Base-by-base conservation (phyloP, 1,140 invertebrate species). In the Macrocentrus cingulum region DNA sequence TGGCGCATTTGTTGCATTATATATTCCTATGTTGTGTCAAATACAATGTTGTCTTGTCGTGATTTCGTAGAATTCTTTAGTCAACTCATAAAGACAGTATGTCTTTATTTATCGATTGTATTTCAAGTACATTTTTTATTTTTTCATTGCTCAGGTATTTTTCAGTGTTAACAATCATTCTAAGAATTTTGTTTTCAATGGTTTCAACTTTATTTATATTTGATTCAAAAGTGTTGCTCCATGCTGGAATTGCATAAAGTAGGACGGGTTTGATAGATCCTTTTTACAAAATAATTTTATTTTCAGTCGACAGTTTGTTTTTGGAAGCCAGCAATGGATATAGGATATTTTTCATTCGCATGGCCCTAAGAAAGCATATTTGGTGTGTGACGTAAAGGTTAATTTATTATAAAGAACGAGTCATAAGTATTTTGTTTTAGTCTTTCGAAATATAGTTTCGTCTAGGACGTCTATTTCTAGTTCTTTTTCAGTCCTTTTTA, bases 261-360 rank as follows among this genome's bases (percentile, higher is more conserved):
- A 56, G 9, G 9, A 56, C 18, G 0, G 42, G 53, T 56, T 46
- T 46, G 2, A 56, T 56, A 7, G 32, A 20, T 2, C 36, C 44
- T 37, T 60, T 60, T n/a, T 46, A 60, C 2, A 60, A n/a, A 29
- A 53, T 34, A 15, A 49, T 5, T 48, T 61, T 57, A 23, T 57
- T 56, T 52, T 62, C 56, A 11, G 22, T 39, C 9, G 19, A 37
- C n/a, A 63, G 13, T 20, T 36, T 22, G 15, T 53, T 60, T 29
- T 53, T 63, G 25, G 25, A 53, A 36, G 42, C 50, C 2, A 63
- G 52, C 1, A 63, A 9, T 16, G 32, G 15, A 29, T 60, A 54
- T 25, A 63, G 9, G 1, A 49, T 13, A 5, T 49, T 39, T 41
- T 57, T 50, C n/a, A n/a, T n/a, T n/a, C 34, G 16, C 54, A 22